Base-by-base conservation (phyloP, 2,888 invertebrate genomes). In the Notocelia uddmanniana region DNA sequence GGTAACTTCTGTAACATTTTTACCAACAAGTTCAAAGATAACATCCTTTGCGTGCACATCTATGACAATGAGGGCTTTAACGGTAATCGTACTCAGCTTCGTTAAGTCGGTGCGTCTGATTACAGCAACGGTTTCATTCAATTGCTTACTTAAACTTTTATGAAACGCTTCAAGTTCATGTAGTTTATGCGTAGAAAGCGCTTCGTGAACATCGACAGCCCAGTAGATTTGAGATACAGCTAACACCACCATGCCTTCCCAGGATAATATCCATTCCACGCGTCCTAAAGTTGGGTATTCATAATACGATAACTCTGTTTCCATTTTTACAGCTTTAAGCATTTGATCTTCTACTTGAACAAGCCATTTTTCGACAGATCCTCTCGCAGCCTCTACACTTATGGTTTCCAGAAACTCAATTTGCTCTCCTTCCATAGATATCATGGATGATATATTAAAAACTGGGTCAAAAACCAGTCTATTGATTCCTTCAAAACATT, bases 1-100 rank as follows among this genome's bases (percentile, higher is more conserved):
- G 57, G 94, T 95, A 73, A 96, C 96, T 77, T 94, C 94, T n/a
- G 91, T 89, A 0, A 97, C 96, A 74, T 94, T 92, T 81, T 96
- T 95, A 26, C 94, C 92, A 2, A 95, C 82, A 54, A 97, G 89
- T 10, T 96, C 95, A 78, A 95, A 93, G 13, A 97, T 96, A 0
- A 97, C 97, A 87, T 98, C 97, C 86, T 97, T 96, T 3, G 97
- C 97, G 80, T 98, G 98, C 0, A 98, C 97, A 84, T 98, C 97
- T 74, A 97, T 96, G 48, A 97, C 97, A 62, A 98, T 97, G 34
- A 98, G 92, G 11, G 97, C 97, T 81, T 97, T 97, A 1, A 98
- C 94, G 1, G 97, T 97, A 69, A 96, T 96, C 80, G 97, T 95
- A 74, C 94, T 95, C 76, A 97, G 94, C 82, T 96, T 96, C 8